Evolutionary conservation across 2,797 vertebrate species (phyloP), one percentile per base, ranked within the genome.

Genomic region (Chelmon rostratus): DNA sequence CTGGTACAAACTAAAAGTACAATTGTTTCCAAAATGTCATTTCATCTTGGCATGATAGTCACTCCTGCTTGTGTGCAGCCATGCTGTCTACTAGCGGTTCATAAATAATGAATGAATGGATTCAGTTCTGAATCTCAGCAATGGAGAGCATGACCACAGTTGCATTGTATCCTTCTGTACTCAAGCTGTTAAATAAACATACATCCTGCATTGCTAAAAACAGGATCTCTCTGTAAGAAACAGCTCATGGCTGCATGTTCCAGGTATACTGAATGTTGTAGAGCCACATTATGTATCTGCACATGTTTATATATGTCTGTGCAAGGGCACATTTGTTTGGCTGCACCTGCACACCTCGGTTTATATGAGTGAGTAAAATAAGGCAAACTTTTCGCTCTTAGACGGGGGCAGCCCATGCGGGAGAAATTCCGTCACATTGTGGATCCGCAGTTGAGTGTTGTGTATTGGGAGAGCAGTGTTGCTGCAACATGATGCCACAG

Each of bases 61-160:
- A 35, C 38, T 61, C 66, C 56, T 73, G 28, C 57, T 37, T 57
- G 49, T 70, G 56, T 71, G 78, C 75, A 70, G 75, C 65, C 79
- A 44, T 46, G n/a, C 53, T 85, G 49, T 79, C 83, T 81, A 73
- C 58, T 64, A 66, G 35, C 53, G 46, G 21, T 47, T 81, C 76
- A 84, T 91, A 19, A 79, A 89, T 87, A 82, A 88, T 83, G 35
- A 85, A 88, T 78, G 80, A 50, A 72, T 2, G 1, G 57, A 52
- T 82, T 70, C 25, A 66, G 12, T 85, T 68, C 68, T 68, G 58
- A 83, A 73, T 86, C 82, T 84, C 86, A 81, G 79, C 76, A 33
- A 0, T 71, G 65, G 50, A 38, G 31, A 59, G 18, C 62, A 35
- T 53, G 61, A 50, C 40, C 33, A 38, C 69, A 42, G 49, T 9